Evolutionary conservation across 2,797 vertebrate species (phyloP), one percentile per base, ranked within the genome.

Genomic region (Gephyroberyx darwinii): DNA sequence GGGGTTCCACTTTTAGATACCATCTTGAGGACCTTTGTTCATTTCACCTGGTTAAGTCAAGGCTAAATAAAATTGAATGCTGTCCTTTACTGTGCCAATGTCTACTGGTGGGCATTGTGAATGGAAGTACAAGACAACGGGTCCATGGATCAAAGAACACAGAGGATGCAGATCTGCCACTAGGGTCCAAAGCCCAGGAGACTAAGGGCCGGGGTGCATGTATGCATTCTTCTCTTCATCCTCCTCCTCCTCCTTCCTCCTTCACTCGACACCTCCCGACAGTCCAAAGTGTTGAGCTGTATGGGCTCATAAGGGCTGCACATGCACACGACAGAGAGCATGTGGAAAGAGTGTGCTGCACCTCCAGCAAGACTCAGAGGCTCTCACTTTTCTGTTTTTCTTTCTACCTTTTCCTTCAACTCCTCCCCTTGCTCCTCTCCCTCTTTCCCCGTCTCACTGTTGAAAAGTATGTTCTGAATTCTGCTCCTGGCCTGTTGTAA

Each of bases 71-170:
- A 8, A 63, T 58, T 14, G 50, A 12, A 35, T 12, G 65, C 51
- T 69, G 43, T 62, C 33, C 51, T 20, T 51, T 19, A 61, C 52
- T 48, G 61, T 55, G 54, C 13, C 68, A 35, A 41, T 51, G 64
- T 33, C 19, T 31, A 12, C 35, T 16, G 33, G 14, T 5, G 2
- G 9, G 37, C 16, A 13, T 10, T 45, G 61, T 58, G 62, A 77
- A 85, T 78, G 71, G 80, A 84, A 82, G 86, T 77, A 71, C 82
- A 71, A 85, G 83, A 84, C 71, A 75, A 77, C 51, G 48, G 69
- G 80, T 81, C 63, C 45, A 52, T 60, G 75, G 74, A 87, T 84
- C 81, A 88, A 82, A 86, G 76, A 83, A 71, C 69, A 71, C 70
- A 76, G 76, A 80, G 2, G 37, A 76, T 74, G 74, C 73, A 71